Evolutionary conservation across 2,888 invertebrate species (phyloP), one percentile per base, ranked within the genome.

Genomic region (Octodonta nipae): DNA sequence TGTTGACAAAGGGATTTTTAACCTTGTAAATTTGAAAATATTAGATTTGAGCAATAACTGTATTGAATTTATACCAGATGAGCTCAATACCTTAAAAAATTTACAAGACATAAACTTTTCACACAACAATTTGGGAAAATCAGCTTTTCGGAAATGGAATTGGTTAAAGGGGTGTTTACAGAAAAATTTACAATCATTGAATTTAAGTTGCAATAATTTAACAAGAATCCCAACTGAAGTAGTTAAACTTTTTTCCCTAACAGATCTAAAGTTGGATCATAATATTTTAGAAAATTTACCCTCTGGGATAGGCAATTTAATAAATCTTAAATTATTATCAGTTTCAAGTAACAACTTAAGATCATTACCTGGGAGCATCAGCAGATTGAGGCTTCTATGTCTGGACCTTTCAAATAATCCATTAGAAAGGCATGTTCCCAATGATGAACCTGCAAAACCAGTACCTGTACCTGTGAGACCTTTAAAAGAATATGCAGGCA

Each of bases 31-130:
- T 45, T 65, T 87, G 5, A 69, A 68, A 36, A 45, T 71, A 26
- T 62, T 87, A 28, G 73, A 84, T 63, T 58, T 86, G 35, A 75
- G 75, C 38, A 64, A 75, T 35, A 87, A 87, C 65, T 67, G 68
- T 38, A 69, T 86, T 30, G 72, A 70, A 38, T 71, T 65, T 49
- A 59, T 86, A 30, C 86, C 86, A 1, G 61, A 66, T 10, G 80
- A 79, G 52, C 55, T 86, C 41, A 79, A 76, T 45, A 61, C 65
- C 2, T 63, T 85, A 49, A 65, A 70, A 0, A 66, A 63, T 47
- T 55, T 86, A 30, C 62, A 59, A 36, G 75, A 77, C 49, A 52
- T 86, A 6, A 64, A 73, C 54, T 46, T 85, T 13, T 64, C 73
- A 1, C 64, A 71, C 35, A 86, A 86, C 61, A 55, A 60, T 26